phyloP scores from a whole-genome alignment of 2,888 invertebrate species.

The Rotaria socialis region DNA sequence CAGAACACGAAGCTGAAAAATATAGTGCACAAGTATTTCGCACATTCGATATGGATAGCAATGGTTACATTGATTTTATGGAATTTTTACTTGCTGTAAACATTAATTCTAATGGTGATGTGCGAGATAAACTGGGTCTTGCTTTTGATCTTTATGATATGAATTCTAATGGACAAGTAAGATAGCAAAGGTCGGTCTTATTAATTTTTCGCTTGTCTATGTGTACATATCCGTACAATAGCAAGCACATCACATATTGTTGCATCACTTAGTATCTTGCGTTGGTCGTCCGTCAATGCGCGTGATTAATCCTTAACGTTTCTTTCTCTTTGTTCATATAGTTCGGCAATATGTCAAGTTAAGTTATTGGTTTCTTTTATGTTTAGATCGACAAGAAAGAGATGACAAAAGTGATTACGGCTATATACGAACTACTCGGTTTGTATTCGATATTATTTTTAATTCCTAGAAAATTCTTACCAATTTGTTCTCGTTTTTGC shows the following conservation, averaged over 20 bases:
- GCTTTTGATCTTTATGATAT: slow-evolving; percentile 46
- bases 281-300: not conserved
- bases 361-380: not conserved
- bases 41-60: slow-evolving; percentile 43
- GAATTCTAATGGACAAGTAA: slow-evolving; percentile 44
- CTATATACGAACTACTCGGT: slow-evolving; percentile 44
- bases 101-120: slow-evolving; percentile 43
- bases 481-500: no score
- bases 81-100: slow-evolving; percentile 45
- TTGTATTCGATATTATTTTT: not conserved
- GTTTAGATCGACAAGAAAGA: slow-evolving; percentile 46
- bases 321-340: no score
- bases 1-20: slow-evolving; percentile 46
- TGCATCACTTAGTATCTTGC: not conserved
- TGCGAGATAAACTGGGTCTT: slow-evolving; percentile 38
- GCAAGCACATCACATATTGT: not conserved
- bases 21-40: slow-evolving; percentile 45
- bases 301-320: not conserved
- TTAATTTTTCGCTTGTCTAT: not conserved
- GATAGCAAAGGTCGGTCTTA: not conserved
- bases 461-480: no score
- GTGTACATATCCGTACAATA: not conserved
- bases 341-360: not conserved
- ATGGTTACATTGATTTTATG: slow-evolving; percentile 42
- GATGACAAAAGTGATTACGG: slow-evolving; percentile 45